phyloP scores from a whole-genome alignment of 2,113 vertebrate species.

The Plecturocebus donacophilus region DNA sequence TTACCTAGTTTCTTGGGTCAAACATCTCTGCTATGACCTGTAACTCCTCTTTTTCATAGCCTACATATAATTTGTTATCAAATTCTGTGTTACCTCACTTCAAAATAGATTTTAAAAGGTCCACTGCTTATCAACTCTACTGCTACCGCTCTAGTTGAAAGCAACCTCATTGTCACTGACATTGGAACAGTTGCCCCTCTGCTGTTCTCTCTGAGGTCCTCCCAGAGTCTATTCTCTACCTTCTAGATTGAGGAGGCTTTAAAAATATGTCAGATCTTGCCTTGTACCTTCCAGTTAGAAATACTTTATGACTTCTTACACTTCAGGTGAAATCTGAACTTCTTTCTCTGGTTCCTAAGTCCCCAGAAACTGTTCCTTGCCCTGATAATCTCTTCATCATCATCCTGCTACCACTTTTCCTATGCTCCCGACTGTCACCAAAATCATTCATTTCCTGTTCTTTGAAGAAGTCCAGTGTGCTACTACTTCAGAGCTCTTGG shows the following conservation, averaged over 20 bases:
- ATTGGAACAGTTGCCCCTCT: background rate
- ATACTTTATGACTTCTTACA: background rate
- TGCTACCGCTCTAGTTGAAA: fast-evolving
- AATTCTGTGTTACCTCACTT: background rate
- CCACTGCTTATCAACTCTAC: background rate
- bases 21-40: background rate
- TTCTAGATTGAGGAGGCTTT: background rate
- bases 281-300: background rate
- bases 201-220: background rate
- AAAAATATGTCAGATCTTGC: background rate
- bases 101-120: background rate
- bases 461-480: background rate
- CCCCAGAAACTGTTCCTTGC: background rate
- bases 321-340: background rate
- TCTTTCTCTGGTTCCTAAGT: background rate
- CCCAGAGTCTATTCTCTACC: background rate
- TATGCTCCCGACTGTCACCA: background rate
- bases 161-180: background rate
- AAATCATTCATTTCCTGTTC: background rate
- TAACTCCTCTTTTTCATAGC: background rate
- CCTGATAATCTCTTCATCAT: background rate
- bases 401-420: background rate
- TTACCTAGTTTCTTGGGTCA: background rate
- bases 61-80: background rate
- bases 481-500: background rate